Base-by-base conservation (phyloP, 2,113 vertebrate genomes). In the Grallaria varia region DNA sequence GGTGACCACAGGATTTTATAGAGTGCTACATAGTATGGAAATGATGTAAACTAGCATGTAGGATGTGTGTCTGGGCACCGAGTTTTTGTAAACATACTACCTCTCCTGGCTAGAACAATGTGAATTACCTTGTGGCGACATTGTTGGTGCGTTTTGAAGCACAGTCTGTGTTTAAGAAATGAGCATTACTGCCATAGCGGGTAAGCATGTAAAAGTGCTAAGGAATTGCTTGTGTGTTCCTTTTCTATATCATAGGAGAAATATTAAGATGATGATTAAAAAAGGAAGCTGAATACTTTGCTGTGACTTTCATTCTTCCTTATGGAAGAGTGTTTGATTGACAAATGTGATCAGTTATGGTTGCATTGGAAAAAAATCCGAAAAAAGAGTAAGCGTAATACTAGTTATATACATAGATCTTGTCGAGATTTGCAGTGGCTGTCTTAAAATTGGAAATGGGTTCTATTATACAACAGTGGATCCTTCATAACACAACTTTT, bases 291-390 rank as follows among this genome's bases (percentile, higher is more conserved):
- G 47, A 89, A 44, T 90, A 74, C 76, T 95, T 95, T 87, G 47
- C 40, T 86, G 5, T 92, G 96, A 95, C 93, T 96, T 95, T 97
- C 80, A 93, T 95, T 95, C 83, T 97, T 95, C 94, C 60, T 95
- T 97, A 95, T 75, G 83, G 83, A 89, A 89, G 50, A 87, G 24
- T 64, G 28, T 89, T 95, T 95, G 87, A 95, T 79, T 95, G 96
- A 95, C 89, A 93, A 95, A 95, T 90, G 73, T 78, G 89, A 95
- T 90, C 95, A 84, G 35, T 95, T 95, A 84, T 44, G 44, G 83
- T 2, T 95, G 76, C 90, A 89, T 19, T 87, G 76, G 39, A 86
- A 88, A 94, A 87, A 93, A 89, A 55, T 31, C 35, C 74, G 95
- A 67, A 71, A 63, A 63, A 96, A 93, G 72, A 84, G 44, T 78